Base-by-base conservation (phyloP, 2,113 vertebrate genomes). In the Pitta sordida region DNA sequence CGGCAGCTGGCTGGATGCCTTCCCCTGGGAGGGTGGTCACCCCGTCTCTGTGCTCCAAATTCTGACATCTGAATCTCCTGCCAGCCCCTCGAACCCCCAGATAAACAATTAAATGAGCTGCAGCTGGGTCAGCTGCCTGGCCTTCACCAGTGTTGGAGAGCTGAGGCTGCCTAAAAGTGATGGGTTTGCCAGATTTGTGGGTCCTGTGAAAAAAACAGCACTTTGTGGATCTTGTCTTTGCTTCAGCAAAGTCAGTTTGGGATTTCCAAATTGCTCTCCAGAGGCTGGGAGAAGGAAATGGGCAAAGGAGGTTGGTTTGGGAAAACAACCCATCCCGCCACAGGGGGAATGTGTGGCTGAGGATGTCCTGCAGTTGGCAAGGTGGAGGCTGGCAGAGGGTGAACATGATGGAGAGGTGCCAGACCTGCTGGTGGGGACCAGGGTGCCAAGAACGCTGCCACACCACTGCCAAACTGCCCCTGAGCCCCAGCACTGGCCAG, bases 221-320 rank as follows among this genome's bases (percentile, higher is more conserved):
- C 15, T 79, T 62, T 39, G 27, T 37, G 1, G 4, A 30, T 18
- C 15, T 0, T 19, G 15, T 8, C 39, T 27, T 77, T 62, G 26
- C 59, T 93, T 73, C 34, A 39, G 32, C 0, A 0, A 46, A 46
- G 59, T 70, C 0, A 0, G 16, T 14, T 83, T 22, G 12, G 32
- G 29, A 16, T 89, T 74, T 74, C 30, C 65, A 90, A 79, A n/a
- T 24, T 18, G 34, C 8, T 29, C 48, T 60, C 76, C 58, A 80
- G 56, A 83, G 48, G 39, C 0, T 34, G 15, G 65, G 60, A 26
- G 48, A 74, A 81, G 49, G 56, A 86, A 91, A 70, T 27, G 26
- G 62, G 41, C 41, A 84, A 83, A 83, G 3, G 12, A 26, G 6
- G 17, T 13, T 62, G 39, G 23, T 39, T 37, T 65, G 73, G 82